phyloP scores from a whole-genome alignment of 2,113 vertebrate species.

The Elephantulus edwardii region DNA sequence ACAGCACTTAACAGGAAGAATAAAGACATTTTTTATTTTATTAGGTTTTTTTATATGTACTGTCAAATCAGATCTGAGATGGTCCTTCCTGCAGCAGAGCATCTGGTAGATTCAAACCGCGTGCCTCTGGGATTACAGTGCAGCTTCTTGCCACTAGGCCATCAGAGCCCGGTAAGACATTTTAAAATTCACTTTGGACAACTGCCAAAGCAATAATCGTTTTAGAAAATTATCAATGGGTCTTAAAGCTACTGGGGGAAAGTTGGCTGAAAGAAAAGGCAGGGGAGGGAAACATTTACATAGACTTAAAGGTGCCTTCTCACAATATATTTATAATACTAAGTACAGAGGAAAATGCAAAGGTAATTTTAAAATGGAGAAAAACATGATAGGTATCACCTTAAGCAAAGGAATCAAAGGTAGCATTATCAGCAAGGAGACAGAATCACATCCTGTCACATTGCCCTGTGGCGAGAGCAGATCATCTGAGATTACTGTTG shows the following conservation, averaged over 20 bases:
- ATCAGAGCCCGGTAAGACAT: too few species aligned
- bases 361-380: neutral
- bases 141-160: too few species aligned
- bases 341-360: neutral
- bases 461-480: neutral
- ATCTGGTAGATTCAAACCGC: too few species aligned
- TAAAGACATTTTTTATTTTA: too few species aligned
- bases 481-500: neutral
- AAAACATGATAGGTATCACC: neutral
- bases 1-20: too few species aligned
- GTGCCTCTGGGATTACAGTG: too few species aligned
- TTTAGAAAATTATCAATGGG: neutral
- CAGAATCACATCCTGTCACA: neutral
- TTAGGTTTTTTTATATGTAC: too few species aligned
- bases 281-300: neutral
- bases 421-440: neutral
- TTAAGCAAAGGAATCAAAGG: conserved; percentile 22
- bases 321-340: neutral
- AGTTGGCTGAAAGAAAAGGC: neutral
- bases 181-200: neutral
- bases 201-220: neutral
- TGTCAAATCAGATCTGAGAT: too few species aligned
- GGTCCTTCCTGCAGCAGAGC: too few species aligned
- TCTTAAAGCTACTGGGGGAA: neutral
- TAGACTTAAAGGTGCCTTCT: neutral